Evolutionary conservation across 2,797 vertebrate genomes (phyloP), one percentile per base, ranked within the genome.

Genomic region (Peromyscus attwateri): DNA sequence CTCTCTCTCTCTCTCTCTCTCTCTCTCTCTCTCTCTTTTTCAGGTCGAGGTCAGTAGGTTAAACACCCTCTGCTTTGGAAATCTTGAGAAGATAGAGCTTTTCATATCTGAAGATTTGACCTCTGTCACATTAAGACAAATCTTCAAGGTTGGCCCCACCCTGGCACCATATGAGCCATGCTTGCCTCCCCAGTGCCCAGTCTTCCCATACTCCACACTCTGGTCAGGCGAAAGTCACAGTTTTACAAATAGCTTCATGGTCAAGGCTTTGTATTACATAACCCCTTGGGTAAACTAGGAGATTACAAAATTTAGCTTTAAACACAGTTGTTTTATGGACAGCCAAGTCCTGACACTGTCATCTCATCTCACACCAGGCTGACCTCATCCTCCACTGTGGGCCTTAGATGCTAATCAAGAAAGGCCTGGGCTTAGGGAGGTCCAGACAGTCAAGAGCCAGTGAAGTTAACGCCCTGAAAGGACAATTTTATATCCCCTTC

Each of bases 331-430:
- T 95, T 98, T 98, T 87, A 98, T 98, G 94, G 89, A 31, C 82
- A 97, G 98, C 89, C 98, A 98, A 98, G 97, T 79, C 89, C 49
- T 97, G 97, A 98, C 96, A 98, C 87, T 98, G 89, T 98, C 95
- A 96, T 95, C 95, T 98, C 98, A 97, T 98, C 97, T 98, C 98
- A 97, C 97, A 98, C 92, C 97, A 98, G 80, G 87, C 94, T 98
- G 98, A 98, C 96, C 96, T 98, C 97, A 98, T 98, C 97, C 96
- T 98, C 97, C 95, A 96, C 97, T 98, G 97, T 98, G 94, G n/a
- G 79, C 82, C 87, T 91, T 64, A 95, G 89, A 96, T 91, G 83
- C 83, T 98, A 95, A 97, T 94, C 68, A 95, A 95, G 82, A 96
- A 97, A 97, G 43, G 29, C 70, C 95, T 92, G 66, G 79, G 23